Evolutionary conservation across 1,140 invertebrate species (phyloP).

Genomic region (Scaptomyza montana): DNA sequence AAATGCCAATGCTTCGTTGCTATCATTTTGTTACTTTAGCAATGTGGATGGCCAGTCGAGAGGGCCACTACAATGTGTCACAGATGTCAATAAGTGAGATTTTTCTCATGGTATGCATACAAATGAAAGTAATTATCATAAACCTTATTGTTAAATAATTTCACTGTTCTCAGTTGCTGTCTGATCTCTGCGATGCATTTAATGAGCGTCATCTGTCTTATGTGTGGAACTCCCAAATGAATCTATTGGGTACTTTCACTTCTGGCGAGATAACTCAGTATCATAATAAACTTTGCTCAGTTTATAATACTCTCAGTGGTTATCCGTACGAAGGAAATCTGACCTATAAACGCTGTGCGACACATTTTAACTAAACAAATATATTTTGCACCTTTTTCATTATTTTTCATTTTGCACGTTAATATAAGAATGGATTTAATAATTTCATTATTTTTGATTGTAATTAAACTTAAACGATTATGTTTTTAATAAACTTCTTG

Average conservation of each 20-base stretch:
- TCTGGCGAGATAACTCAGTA: background rate
- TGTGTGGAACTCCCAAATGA: conserved; percentile 16
- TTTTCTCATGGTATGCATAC: conserved; percentile 16
- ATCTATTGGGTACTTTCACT: conserved; percentile 45
- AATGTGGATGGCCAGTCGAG: background rate
- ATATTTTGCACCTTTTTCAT: no score
- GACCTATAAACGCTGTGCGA: background rate
- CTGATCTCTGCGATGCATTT: conserved; percentile 34
- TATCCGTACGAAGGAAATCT: background rate
- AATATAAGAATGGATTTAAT: background rate
- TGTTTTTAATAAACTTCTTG: no score
- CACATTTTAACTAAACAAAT: conserved; percentile 32
- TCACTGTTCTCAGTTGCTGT: conserved; percentile 39
- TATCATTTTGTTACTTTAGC: conserved; percentile 50
- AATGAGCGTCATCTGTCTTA: conserved; percentile 7
- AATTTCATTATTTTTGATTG: no score
- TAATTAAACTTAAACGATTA: no score
- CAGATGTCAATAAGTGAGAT: conserved; percentile 1
- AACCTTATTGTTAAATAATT: no score
- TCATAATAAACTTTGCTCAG: background rate
- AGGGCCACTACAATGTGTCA: background rate
- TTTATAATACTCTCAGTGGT: conserved; percentile 1
- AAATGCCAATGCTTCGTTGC: conserved; percentile 38
- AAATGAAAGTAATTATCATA: no score
- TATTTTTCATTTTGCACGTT: background rate